Conservation (phyloP, 2,888 invertebrate genomes). For the Catocala fraxini region DNA sequence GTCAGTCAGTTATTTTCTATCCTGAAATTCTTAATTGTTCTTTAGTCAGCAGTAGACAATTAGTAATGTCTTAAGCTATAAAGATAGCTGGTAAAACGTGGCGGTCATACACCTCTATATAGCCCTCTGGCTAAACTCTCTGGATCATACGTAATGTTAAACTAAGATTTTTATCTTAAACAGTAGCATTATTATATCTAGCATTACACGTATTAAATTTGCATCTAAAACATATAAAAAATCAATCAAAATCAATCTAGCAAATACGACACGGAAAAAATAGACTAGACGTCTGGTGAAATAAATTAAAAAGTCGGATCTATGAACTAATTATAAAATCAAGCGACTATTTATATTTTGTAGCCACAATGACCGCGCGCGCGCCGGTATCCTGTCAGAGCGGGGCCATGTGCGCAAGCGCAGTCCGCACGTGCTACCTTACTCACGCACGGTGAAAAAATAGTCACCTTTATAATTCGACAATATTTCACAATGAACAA, state of each 20-base stretch:
- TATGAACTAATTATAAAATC: slow-evolving; percentile 32
- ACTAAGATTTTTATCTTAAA: neutral
- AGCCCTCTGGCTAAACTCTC: too few relatives aligned
- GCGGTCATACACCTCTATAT: too few relatives aligned
- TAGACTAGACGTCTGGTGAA: slow-evolving; percentile 6
- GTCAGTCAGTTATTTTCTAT: too few relatives aligned
- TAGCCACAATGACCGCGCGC: slow-evolving; percentile 18
- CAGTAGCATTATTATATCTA: slow-evolving; percentile 5
- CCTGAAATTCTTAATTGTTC: too few relatives aligned
- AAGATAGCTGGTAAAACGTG: too few relatives aligned
- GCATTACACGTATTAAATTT: slow-evolving; percentile 5
- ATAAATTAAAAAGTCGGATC: slow-evolving; percentile 17
- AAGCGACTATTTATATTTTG: slow-evolving; percentile 37
- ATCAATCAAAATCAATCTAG: slow-evolving; percentile 16
- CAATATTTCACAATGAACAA: slow-evolving; percentile 48
- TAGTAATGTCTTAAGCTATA: too few relatives aligned
- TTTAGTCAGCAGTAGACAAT: too few relatives aligned
- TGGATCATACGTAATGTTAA: too few relatives aligned
- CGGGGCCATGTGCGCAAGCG: slow-evolving; percentile 17
- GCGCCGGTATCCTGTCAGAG: slow-evolving; percentile 38
- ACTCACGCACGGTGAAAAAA: slow-evolving; percentile 53
- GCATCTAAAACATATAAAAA: slow-evolving; percentile 15
- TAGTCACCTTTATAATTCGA: slow-evolving; percentile 31
- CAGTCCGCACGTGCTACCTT: slow-evolving; percentile 59
- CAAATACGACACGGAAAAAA: slow-evolving; percentile 8